Percentiles rank a stretch among this genome's conserved stretches.
Conservation (phyloP, 2,888 invertebrate species). For the Smittia aterrima region DNA sequence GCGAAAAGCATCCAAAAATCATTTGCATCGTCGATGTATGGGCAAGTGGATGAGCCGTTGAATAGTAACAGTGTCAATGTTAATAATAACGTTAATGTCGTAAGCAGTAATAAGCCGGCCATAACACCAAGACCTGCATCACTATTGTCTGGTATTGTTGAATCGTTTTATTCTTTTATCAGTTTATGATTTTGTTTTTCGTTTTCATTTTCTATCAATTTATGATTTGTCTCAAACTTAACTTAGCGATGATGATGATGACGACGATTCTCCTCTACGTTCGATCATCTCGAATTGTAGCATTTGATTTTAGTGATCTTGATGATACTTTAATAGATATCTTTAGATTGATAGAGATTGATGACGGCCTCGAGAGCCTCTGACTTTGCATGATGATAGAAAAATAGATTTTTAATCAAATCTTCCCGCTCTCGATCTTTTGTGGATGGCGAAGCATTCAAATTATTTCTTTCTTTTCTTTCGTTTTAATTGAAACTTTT, state of each 20-base stretch:
- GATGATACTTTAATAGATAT: conserved; percentile 1
- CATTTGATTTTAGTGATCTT: neutral
- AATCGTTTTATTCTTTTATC: conserved; percentile 45
- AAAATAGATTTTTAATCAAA: neutral
- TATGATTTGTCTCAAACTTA: conserved; percentile 33
- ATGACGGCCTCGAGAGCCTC: conserved; percentile 15
- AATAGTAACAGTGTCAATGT: conserved; percentile 36
- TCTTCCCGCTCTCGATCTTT: neutral
- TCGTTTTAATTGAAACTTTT: neutral
- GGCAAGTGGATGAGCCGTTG: conserved; percentile 34
- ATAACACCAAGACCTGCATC: conserved; percentile 55
- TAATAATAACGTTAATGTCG: conserved; percentile 40
- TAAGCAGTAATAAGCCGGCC: conserved; percentile 47
- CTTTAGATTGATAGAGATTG: conserved; percentile 38
- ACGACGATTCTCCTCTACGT: neutral
- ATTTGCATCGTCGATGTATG: conserved; percentile 38
- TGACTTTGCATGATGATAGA: conserved; percentile 17
- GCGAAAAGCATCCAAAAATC: neutral
- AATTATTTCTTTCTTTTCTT: neutral
- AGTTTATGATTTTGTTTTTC: conserved; percentile 28
- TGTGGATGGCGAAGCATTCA: neutral
- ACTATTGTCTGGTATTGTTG: conserved; percentile 48
- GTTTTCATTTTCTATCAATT: conserved; percentile 41
- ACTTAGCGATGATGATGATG: conserved; percentile 33
- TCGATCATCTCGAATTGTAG: neutral